Evolutionary conservation across 92 coral and sea anemone genomes (phyloP).

Genomic region (Siderastrea radians): DNA sequence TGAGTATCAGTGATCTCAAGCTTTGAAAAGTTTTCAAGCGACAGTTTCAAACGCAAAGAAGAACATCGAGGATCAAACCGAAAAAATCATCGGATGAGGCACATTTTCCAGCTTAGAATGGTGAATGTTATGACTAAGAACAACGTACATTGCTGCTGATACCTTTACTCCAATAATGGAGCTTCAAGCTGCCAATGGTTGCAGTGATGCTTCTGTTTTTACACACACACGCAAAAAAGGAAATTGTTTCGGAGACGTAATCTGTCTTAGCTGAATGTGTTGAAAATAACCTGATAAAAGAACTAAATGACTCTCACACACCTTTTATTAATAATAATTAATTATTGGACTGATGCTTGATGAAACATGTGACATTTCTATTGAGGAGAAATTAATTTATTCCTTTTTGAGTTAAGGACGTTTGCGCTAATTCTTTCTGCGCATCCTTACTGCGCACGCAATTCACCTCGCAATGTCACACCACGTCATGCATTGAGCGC

Average conservation of each 20-base stretch:
- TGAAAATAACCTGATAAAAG: conserved; percentile 32
- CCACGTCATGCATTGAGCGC: no score
- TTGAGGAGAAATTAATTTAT: not conserved
- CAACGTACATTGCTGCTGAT: conserved; percentile 23
- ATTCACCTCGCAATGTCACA: no score
- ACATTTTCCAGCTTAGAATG: not conserved
- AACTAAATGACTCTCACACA: conserved; percentile 26
- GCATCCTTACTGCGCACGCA: no score
- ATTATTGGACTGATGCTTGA: conserved; percentile 56
- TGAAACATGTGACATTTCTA: conserved; percentile 47
- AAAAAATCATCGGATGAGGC: conserved; percentile 1
- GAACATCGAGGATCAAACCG: conserved; percentile 1
- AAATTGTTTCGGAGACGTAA: conserved; percentile 26
- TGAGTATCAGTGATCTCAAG: conserved; percentile 25
- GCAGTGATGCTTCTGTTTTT: conserved; percentile 20
- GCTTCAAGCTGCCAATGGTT: conserved; percentile 16
- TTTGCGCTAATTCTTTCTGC: no score
- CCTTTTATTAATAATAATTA: no score
- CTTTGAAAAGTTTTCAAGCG: conserved; percentile 44
- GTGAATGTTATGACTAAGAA: conserved; percentile 6
- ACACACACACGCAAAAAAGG: not conserved
- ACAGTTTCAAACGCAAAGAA: conserved; percentile 32
- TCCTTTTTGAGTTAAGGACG: not conserved
- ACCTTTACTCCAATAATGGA: conserved; percentile 14
- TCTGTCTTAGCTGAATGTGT: conserved; percentile 28